phyloP scores from a whole-genome alignment of 2,113 vertebrate genomes.

The Phalacrocorax brasilianus region DNA sequence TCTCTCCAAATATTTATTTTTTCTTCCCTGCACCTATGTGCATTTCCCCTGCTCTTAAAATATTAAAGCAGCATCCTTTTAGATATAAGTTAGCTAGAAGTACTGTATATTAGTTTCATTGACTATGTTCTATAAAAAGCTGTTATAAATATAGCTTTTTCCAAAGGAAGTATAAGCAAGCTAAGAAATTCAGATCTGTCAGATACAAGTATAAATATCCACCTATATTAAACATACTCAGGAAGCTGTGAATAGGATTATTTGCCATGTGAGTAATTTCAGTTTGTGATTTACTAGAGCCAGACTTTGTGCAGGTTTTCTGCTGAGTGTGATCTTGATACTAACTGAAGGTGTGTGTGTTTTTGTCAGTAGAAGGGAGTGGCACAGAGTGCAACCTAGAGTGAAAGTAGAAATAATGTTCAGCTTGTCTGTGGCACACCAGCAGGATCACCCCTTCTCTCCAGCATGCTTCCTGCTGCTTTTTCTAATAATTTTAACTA shows the following conservation, averaged over 20 bases:
- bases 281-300: slow-evolving; percentile 7
- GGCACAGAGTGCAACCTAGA: background rate
- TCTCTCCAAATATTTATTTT: background rate
- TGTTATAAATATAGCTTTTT: slow-evolving; percentile 37
- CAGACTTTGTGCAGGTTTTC: background rate
- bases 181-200: slow-evolving; percentile 10
- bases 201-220: background rate
- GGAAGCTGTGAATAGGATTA: background rate
- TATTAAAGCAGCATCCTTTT: slow-evolving; percentile 34
- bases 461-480: background rate
- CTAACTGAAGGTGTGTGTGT: background rate
- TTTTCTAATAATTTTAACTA: background rate
- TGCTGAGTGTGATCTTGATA: background rate
- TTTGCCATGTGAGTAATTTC: background rate
- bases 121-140: slow-evolving; percentile 12
- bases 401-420: background rate
- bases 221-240: background rate
- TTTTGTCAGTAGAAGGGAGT: background rate
- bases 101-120: slow-evolving; percentile 18
- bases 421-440: background rate
- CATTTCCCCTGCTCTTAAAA: slow-evolving; percentile 37
- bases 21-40: background rate
- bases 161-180: slow-evolving; percentile 22
- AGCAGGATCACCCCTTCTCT: background rate
- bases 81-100: background rate